Evolutionary conservation across 2,113 vertebrate genomes (phyloP), one percentile per base, ranked within the genome.

Genomic region (Ornithorhynchus anatinus): DNA sequence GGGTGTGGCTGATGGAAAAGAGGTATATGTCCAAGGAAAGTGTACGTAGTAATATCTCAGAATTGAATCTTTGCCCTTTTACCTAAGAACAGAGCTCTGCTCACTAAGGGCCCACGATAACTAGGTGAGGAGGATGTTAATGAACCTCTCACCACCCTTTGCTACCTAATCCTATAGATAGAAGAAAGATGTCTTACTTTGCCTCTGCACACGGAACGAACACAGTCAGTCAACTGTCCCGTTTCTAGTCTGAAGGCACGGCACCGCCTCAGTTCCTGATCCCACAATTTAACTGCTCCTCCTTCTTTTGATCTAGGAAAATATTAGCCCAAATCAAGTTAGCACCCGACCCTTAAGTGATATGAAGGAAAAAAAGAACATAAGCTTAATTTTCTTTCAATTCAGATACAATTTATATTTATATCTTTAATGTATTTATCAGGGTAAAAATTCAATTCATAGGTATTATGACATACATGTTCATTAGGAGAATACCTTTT

Each of bases 231-330:
- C 69, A 91, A 80, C 61, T 97, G 97, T 59, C 97, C 96, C 0
- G 97, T 99, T 91, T 99, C 97, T 16, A 99, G 90, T 44, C 95
- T 87, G 89, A 99, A 99, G 59, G 97, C 97, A 60, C 97, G 92
- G 77, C 97, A 99, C 6, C 97, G 90, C 72, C 97, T 96, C 82
- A 99, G 85, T 70, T 99, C 97, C 89, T 99, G 97, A 69, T 99
- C 97, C 97, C 97, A 99, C 2, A 99, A 91, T 66, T 99, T 99
- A 10, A 99, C 92, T 20, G 97, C 97, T 10, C 97, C 97, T 44
- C 97, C 97, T 77, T 99, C 97, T 64, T 99, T 99, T n/a, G 96
- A 98, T 19, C 97, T 99, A 47, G 1, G 19, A 20, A 75, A 59
- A 64, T 39, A 79, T 25, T 40, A 68, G 43, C 12, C 65, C 81